Evolutionary conservation across 2,888 invertebrate species (phyloP), one percentile per base, ranked within the genome.

Genomic region (Amphipyra berbera): DNA sequence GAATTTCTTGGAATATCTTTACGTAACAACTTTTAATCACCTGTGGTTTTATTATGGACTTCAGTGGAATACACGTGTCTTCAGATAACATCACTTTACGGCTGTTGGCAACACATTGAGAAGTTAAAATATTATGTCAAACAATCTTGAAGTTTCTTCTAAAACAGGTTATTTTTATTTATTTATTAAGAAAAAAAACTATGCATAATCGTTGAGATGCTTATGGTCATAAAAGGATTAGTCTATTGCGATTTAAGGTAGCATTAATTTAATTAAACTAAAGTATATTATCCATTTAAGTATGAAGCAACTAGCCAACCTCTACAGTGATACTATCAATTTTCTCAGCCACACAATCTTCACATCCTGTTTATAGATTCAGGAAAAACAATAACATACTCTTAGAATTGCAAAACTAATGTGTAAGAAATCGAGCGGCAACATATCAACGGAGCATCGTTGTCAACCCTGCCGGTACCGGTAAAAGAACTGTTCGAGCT

Each of bases 401-500:
- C 8, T 15, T 52, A 38, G 45, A 53, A 66, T 60, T 53, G 41
- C 44, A 56, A 54, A 56, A 33, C 8, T 42, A 38, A 60, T 60
- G 38, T 60, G 30, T 58, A 65, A 63, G 54, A 64, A 69, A 63
- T 12, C 27, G 9, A 38, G 21, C 38, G 12, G 2, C 35, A 46
- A 46, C 44, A 45, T 58, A 54, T 56, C 59, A n/a, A 21, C 27
- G 15, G 38, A 45, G 8, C 27, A 4, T 37, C 37, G 21, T 66
- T n/a, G 62, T 67, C 76, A 76, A 61, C 71, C 68, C 67, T 74
- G 67, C 47, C 14, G 47, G 48, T 68, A 79, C 75, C 66, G 72
- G 67, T 81, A 78, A 78, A 83, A 75, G 74, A 78, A 79, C 73
- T 78, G 76, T 78, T 69, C 58, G 56, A 54, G 37, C 69, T 79